Evolutionary conservation across 2,888 invertebrate genomes (phyloP), one percentile per base, ranked within the genome.

Genomic region (Thereva nobilitata): DNA sequence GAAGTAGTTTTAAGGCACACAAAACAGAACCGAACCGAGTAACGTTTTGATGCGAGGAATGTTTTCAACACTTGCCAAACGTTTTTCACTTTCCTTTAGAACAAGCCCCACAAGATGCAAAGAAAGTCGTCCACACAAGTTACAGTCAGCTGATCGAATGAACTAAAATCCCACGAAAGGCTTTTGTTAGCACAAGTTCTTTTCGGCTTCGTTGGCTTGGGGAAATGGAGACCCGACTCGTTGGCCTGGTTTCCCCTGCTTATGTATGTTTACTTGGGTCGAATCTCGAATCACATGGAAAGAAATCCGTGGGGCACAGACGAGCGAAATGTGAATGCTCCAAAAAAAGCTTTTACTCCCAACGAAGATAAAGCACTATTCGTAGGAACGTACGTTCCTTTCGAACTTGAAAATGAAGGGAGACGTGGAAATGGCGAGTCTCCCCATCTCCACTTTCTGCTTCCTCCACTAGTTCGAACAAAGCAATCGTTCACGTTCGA

Each of bases 61-160:
- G 44, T 56, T 42, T 56, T 23, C 23, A 23, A 23, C 59, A 49
- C 59, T 23, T 45, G 5, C 45, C 45, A 45, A 57, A 23, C 49
- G 45, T 49, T 59, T 59, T 59, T 59, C 59, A 59, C 59, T 59
- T 59, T 59, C 59, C 59, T 23, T 23, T 2, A 23, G 23, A 23
- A 2, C 23, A 23, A 23, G 23, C 23, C 23, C 23, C 2, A 23
- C 23, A 23, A 23, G 23, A 23, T 23, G 23, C 9, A 9, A 49
- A 49, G 12, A 37, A 40, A n/a, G 42, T 41, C 59, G 47, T 59
- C 59, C 47, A 38, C 59, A 59, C 56, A 44, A 44, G 4, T 10
- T 45, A 59, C 59, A 12, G 59, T 59, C 59, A 59, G 59, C 59
- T 59, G 59, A 59, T 59, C 47, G 59, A 59, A 59, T 59, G 59